Evolutionary conservation across 2,113 vertebrate species (phyloP).

Genomic region (Vombatus ursinus): DNA sequence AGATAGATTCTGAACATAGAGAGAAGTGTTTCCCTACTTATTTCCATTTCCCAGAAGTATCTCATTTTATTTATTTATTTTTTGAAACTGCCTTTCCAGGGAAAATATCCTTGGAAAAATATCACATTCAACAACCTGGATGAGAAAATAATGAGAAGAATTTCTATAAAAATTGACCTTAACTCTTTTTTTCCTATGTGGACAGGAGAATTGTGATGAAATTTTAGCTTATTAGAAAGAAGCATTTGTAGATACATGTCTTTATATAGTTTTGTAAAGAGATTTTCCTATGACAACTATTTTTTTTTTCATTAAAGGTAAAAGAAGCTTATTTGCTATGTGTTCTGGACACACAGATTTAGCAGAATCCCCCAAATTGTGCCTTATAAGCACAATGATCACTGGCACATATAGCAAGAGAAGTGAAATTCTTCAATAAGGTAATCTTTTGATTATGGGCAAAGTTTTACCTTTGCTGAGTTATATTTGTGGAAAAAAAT

Average conservation of each 20-base stretch:
- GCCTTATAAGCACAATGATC: constrained; percentile 80
- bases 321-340: constrained; percentile 59
- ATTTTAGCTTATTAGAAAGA: constrained; percentile 13
- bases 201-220: constrained; percentile 5
- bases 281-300: constrained; percentile 54
- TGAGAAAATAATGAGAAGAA: not conserved
- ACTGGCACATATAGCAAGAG: constrained; percentile 71
- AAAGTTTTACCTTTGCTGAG: constrained; percentile 18
- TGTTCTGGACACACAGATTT: constrained; percentile 41
- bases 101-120: not conserved
- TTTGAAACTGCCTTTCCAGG: not conserved
- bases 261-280: not conserved
- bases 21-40: constrained; percentile 15
- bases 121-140: not conserved
- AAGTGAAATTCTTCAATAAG: constrained; percentile 79
- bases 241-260: not conserved
- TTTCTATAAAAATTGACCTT: not conserved
- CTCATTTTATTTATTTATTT: constrained; percentile 15
- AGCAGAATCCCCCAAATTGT: constrained; percentile 66
- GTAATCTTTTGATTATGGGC: constrained; percentile 70
- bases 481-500: constrained; percentile 38
- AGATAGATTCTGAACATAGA: constrained; percentile 29
- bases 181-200: constrained; percentile 14
- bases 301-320: constrained; percentile 69
- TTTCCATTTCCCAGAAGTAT: constrained; percentile 24